phyloP scores from a whole-genome alignment of 1,140 invertebrate species.

The Brachionus rotundiformis region DNA sequence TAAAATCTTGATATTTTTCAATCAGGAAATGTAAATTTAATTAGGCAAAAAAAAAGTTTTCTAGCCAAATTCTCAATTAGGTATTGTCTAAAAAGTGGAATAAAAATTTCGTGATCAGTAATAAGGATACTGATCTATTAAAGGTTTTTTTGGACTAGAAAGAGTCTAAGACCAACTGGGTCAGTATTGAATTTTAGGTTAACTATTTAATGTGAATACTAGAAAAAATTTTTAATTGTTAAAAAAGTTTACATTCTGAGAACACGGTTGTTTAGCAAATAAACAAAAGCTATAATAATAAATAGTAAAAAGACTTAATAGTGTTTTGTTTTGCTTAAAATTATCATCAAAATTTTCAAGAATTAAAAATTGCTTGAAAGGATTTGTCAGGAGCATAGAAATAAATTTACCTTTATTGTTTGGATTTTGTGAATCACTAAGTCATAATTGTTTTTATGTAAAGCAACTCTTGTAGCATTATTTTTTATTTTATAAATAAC shows the following conservation, averaged over 20 bases:
- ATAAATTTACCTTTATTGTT: slow-evolving; percentile 27
- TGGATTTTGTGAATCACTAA: slow-evolving; percentile 19
- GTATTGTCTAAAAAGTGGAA: not conserved
- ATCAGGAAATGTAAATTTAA: slow-evolving; percentile 7
- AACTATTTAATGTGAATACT: not conserved
- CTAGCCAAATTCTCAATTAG: not conserved
- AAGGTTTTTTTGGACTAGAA: not conserved
- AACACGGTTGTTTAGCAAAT: slow-evolving; percentile 26
- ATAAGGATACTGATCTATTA: not conserved
- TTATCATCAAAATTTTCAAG: not conserved
- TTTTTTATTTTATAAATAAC: slow-evolving; percentile 4
- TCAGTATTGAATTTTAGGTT: not conserved
- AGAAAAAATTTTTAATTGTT: not conserved
- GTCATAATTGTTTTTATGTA: slow-evolving; percentile 5
- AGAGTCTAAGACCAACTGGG: not conserved
- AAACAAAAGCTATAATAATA: slow-evolving; percentile 17
- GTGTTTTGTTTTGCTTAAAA: not conserved
- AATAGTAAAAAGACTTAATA: slow-evolving; percentile 1
- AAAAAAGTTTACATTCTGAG: not conserved
- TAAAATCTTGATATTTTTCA: not conserved
- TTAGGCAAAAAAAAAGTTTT: not conserved
- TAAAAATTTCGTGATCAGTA: not conserved
- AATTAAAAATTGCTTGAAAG: slow-evolving; percentile 1
- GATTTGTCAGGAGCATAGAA: slow-evolving; percentile 5
- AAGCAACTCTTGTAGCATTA: slow-evolving; percentile 6